Conservation (phyloP, 2,797 vertebrate genomes). For the Tokudaia muenninki region DNA sequence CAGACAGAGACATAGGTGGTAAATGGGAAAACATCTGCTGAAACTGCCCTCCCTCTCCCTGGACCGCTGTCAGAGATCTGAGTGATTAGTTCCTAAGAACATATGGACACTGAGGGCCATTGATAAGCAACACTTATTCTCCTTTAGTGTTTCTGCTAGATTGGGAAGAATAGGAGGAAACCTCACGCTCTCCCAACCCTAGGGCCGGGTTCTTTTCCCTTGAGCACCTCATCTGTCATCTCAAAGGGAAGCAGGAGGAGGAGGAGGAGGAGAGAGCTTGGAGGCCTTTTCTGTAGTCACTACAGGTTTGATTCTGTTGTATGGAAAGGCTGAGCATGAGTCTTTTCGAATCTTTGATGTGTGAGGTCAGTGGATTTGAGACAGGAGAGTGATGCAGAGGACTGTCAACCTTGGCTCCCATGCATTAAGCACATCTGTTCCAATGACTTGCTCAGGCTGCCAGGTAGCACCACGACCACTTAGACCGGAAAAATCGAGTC, state of each 20-base stretch:
- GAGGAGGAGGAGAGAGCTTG: background rate
- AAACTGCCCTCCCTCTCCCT: background rate
- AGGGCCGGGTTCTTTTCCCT: background rate
- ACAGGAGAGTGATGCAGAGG: slow-evolving; percentile 28
- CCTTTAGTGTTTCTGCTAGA: background rate
- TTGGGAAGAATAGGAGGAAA: background rate
- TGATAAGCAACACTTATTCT: background rate
- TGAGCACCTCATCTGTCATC: background rate
- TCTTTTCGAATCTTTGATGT: slow-evolving; percentile 8
- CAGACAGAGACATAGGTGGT: background rate
- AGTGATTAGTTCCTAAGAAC: background rate
- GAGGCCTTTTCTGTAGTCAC: background rate
- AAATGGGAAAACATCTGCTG: background rate
- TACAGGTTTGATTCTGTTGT: background rate
- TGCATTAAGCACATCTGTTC: slow-evolving; percentile 38
- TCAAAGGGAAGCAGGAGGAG: background rate
- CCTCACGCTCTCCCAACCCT: too few relatives aligned
- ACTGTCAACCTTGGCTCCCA: background rate
- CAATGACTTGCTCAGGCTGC: slow-evolving; percentile 25
- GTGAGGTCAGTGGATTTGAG: background rate
- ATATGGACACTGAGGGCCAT: background rate
- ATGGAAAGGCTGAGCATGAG: background rate
- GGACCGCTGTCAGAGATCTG: background rate
- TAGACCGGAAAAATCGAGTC: slow-evolving; percentile 68
- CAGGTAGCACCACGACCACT: slow-evolving; percentile 34